Evolutionary conservation across 2,888 invertebrate genomes (phyloP).

Genomic region (Cryptosula pallasiana): DNA sequence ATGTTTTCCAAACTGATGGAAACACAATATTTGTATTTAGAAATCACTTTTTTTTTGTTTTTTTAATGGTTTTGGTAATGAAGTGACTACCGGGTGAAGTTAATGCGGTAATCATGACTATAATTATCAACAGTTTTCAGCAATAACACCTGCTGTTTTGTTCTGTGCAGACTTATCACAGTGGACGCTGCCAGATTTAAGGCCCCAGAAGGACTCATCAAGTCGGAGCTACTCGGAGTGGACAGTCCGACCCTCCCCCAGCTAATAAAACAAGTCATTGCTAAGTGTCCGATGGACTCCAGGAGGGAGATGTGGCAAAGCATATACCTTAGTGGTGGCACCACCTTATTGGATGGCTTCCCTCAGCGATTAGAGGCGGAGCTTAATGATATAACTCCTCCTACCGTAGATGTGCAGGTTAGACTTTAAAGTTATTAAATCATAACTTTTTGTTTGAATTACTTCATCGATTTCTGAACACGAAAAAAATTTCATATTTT

Average conservation of each 20-base stretch:
- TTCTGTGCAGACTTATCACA: constrained; percentile 10
- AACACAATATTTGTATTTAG: too few species aligned
- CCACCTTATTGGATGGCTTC: constrained; percentile 59
- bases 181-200: constrained; percentile 55
- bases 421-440: too few species aligned
- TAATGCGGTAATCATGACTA: too few species aligned
- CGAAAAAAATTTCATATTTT: too few species aligned
- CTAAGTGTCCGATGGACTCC: constrained; percentile 60
- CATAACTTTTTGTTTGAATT: too few species aligned
- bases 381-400: constrained; percentile 57
- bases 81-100: too few species aligned
- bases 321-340: constrained; percentile 59
- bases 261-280: constrained; percentile 57
- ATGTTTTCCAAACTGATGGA: too few species aligned
- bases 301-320: constrained; percentile 58
- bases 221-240: background rate
- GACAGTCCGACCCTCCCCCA: constrained; percentile 17
- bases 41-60: too few species aligned
- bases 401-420: constrained; percentile 57
- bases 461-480: too few species aligned
- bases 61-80: too few species aligned
- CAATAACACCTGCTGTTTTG: too few species aligned
- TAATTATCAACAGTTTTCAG: too few species aligned
- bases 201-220: constrained; percentile 53
- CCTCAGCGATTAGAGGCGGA: constrained; percentile 58